These are phyloP conservation scores for Pseudomyrmex flavicornis DNA, from an alignment of 1,140 invertebrate genomes.

Conservation along the genomic window DNA sequence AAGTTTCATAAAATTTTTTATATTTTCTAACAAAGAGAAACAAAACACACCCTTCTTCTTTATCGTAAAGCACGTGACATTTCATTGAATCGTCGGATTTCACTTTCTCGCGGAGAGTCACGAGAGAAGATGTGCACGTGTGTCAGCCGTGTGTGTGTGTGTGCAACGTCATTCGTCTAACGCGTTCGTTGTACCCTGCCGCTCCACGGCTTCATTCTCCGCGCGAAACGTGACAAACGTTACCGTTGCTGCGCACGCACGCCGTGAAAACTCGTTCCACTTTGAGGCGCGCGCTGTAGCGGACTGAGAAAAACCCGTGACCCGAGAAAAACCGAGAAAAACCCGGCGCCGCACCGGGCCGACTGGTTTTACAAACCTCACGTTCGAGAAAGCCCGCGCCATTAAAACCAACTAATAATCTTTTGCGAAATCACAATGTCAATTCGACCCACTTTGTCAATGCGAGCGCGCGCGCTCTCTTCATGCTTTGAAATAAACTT, in stretches of 20 bases:
- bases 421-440: conserved; percentile 61
- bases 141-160: conserved; percentile 9
- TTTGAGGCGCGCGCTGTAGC: conserved; percentile 38
- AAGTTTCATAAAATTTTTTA: not conserved
- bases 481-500: conserved; percentile 36
- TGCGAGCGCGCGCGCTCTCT: not conserved
- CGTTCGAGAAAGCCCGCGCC: conserved; percentile 11
- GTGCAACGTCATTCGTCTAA: conserved; percentile 30
- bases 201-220: conserved; percentile 63
- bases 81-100: conserved; percentile 44
- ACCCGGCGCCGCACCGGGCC: conserved; percentile 20
- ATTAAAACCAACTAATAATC: conserved; percentile 58
- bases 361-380: conserved; percentile 63
- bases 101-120: conserved; percentile 62
- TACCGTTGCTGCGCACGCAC: conserved; percentile 67
- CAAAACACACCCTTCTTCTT: too few species aligned
- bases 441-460: conserved; percentile 54
- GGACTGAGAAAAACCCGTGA: conserved; percentile 56
- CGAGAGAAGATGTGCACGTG: conserved; percentile 31
- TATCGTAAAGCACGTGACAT: not conserved
- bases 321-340: conserved; percentile 62
- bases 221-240: conserved; percentile 73
- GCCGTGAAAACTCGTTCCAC: conserved; percentile 71
- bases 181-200: conserved; percentile 63
- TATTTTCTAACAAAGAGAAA: not conserved